Percentiles rank a stretch among this genome's conserved stretches.
Evolutionary conservation across 1,140 invertebrate genomes (phyloP).

Genomic region (Drosophila busckii): DNA sequence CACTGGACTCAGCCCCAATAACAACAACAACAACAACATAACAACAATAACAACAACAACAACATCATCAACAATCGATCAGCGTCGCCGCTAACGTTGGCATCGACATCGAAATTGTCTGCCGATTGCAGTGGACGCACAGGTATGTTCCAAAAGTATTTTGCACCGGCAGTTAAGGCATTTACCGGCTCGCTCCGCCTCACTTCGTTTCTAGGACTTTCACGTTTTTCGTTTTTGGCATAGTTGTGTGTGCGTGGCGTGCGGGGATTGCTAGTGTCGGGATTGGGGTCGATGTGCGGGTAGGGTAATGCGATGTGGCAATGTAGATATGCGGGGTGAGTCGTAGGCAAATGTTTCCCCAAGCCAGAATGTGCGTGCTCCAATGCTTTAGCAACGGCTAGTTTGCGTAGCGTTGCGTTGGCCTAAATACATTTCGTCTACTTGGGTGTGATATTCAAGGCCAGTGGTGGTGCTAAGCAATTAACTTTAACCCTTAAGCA

Average conservation of each 20-base stretch:
- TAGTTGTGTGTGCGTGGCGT: conserved; percentile 64
- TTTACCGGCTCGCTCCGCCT: conserved; percentile 48
- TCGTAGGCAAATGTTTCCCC: background rate
- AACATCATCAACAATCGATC: conserved; percentile 29
- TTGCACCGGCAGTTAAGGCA: conserved; percentile 69
- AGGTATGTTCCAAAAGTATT: conserved; percentile 79
- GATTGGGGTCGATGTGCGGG: background rate
- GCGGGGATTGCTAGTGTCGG: conserved; percentile 9
- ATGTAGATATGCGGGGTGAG: background rate
- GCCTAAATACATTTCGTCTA: conserved; percentile 41
- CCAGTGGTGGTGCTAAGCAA: conserved; percentile 21
- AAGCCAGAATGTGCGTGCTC: conserved; percentile 17
- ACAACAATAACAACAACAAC: conserved; percentile 28
- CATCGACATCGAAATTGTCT: conserved; percentile 70
- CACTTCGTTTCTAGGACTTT: conserved; percentile 50
- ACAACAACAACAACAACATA: conserved; percentile 31
- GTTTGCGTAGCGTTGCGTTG: conserved; percentile 34
- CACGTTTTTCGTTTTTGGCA: conserved; percentile 75
- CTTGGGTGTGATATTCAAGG: conserved; percentile 68
- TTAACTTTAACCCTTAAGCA: conserved; percentile 24
- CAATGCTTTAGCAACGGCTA: conserved; percentile 28
- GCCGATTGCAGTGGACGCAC: conserved; percentile 78
- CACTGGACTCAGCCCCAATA: conserved; percentile 64
- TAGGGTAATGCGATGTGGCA: background rate
- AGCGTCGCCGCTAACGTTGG: conserved; percentile 28